These are phyloP conservation scores for Cladorhizidae sp. DNA, from an alignment of 37 sponge, comb jelly and placozoan species.

Conservation along the genomic window DNA sequence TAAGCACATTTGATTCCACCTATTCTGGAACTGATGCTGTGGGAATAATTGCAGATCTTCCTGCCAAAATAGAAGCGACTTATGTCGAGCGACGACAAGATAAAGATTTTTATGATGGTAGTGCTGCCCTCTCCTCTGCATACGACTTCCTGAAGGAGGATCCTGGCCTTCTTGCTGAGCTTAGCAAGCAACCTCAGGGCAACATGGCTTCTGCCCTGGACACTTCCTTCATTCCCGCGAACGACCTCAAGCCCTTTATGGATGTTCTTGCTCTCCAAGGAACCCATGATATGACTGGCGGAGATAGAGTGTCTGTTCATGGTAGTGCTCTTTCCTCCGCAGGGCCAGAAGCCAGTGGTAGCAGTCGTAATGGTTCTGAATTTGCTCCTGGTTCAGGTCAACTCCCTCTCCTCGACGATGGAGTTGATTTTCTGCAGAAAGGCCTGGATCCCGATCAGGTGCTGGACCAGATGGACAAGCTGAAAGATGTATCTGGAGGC, in stretches of 20 bases:
- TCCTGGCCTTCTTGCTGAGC: slow-evolving; percentile 19
- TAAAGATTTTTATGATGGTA: too few species aligned
- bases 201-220: not conserved
- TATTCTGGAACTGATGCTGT: too few species aligned
- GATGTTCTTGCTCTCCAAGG: not conserved
- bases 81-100: too few species aligned
- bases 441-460: slow-evolving; percentile 40
- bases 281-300: not conserved
- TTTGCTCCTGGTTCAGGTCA: not conserved
- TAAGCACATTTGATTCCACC: too few species aligned
- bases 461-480: slow-evolving; percentile 4
- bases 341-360: not conserved
- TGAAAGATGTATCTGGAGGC: slow-evolving; percentile 32
- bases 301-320: not conserved
- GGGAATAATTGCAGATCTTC: too few species aligned
- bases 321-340: not conserved
- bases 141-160: slow-evolving; percentile 31
- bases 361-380: not conserved
- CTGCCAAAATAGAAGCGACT: too few species aligned
- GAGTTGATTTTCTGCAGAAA: slow-evolving; percentile 1
- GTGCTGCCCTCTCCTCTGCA: not conserved
- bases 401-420: not conserved
- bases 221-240: not conserved
- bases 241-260: not conserved
- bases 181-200: not conserved